Evolutionary conservation across 2,888 invertebrate genomes (phyloP), one percentile per base, ranked within the genome.

Genomic region (Synanthedon tipuliformis): DNA sequence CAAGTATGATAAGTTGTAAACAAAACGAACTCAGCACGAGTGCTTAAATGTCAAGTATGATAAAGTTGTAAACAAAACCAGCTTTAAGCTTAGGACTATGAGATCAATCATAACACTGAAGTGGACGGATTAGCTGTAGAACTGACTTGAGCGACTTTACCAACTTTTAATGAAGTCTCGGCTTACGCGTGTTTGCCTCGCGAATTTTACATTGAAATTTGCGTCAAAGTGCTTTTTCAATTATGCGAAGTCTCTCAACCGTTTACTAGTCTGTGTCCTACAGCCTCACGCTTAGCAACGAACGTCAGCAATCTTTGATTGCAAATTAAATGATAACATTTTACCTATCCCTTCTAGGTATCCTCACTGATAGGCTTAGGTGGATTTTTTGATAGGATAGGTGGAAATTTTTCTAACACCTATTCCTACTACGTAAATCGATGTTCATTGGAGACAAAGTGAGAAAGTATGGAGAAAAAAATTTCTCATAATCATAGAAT

Each of bases 111-210:
- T 49, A 49, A 18, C 7, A 49, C 11, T 18, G 49, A 18, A 18
- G 40, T 23, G n/a, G 51, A 51, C 51, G 41, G 51, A 51, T 51
- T 51, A 51, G 45, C 41, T 41, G 12, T 51, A 10, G 12, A 23
- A 4, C 18, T 41, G 41, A 41, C 41, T 51, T 51, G 40, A 41
- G 45, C n/a, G 51, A 51, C 41, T 51, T 51, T 41, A 15, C 16
- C 13, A 51, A 51, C 51, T 51, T 51, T 51, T 51, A 51, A 51
- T 51, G 51, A 51, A 16, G 49, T 49, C 51, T 51, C 40, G 51
- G 51, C 40, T 51, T 51, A 51, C 27, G n/a, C n/a, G 40, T 51
- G 51, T 51, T 51, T 51, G 51, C 51, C 41, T 45, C 27, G 45
- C 23, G 18, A 52, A 52, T 45, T 45, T 52, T 45, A 23, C 45